Evolutionary conservation across 2,113 vertebrate genomes (phyloP), one percentile per base, ranked within the genome.

Genomic region (Sinocyclocheilus grahami): DNA sequence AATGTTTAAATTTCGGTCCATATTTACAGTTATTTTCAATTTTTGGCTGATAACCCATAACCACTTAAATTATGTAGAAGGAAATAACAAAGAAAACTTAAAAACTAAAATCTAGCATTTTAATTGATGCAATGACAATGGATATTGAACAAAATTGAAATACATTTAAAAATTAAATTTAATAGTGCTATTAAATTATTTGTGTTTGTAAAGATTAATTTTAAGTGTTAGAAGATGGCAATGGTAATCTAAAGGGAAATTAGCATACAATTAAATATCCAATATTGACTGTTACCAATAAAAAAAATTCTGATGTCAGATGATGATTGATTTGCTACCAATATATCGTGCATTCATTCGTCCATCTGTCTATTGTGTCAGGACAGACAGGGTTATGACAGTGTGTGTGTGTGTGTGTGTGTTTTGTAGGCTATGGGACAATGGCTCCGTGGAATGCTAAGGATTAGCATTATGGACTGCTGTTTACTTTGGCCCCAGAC

Each of bases 401-500:
- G 74, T 80, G 75, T 81, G 63, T 83, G 71, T 53, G 84, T 78
- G 67, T 81, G 46, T 53, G 74, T 84, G 42, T 83, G 72, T 58
- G 85, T 79, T 71, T 82, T 83, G 76, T 67, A 13, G 69, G 74
- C 63, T 80, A 22, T 37, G 51, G 81, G 77, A 87, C 72, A 82
- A 81, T 88, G 63, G 55, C 65, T 86, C 89, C 92, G 89, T 93
- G 93, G 94, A 94, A 94, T 93, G 91, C 91, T 92, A 92, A 93
- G 93, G 92, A 94, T 94, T 93, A 93, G 91, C 93, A 93, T 93
- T 94, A 94, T 94, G 92, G 92, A 93, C 92, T 92, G 92, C 90
- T 95, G 92, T 94, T 95, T 95, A 93, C 93, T 94, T 94, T 94
- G 92, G 93, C 93, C 90, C 42, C 88, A 90, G 90, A 89, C 92